A percentile compares a stretch with the other conserved stretches of the same genome.
phyloP scores from a whole-genome alignment of 2,797 vertebrate species.

The Malurus splendens region DNA sequence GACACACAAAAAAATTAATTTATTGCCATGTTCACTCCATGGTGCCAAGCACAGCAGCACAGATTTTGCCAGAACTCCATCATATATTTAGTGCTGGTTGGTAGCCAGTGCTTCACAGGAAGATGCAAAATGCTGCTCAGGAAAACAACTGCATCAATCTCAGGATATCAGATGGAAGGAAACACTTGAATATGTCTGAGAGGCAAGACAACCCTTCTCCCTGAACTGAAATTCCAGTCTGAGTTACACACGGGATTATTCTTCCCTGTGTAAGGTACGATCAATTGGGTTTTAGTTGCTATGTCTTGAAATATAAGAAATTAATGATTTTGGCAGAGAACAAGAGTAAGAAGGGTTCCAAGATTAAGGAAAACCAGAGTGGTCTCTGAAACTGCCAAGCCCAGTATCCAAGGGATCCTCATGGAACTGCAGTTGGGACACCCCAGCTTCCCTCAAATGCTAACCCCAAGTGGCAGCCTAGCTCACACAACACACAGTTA shows the following conservation, averaged over 20 bases:
- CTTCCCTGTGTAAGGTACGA: rapidly evolving
- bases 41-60: not conserved
- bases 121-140: not conserved
- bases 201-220: not conserved
- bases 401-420: not conserved
- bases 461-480: rapidly evolving
- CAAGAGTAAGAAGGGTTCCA: not conserved
- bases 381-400: rapidly evolving
- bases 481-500: not conserved
- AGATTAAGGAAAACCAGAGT: not conserved
- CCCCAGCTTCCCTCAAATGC: not conserved
- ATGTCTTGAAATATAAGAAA: not conserved
- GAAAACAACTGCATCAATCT: not conserved
- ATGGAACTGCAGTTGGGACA: not conserved
- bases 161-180: not conserved
- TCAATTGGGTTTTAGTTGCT: not conserved
- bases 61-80: not conserved
- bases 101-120: not conserved
- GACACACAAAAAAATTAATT: not conserved
- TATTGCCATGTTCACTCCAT: not conserved
- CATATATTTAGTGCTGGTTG: not conserved
- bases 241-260: not conserved
- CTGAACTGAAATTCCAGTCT: not conserved
- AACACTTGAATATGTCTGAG: not conserved
- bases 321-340: not conserved